A percentile compares a stretch with the other conserved stretches of the same genome.
Evolutionary conservation across 2,888 invertebrate species (phyloP).

Genomic region (Tipula helvola): DNA sequence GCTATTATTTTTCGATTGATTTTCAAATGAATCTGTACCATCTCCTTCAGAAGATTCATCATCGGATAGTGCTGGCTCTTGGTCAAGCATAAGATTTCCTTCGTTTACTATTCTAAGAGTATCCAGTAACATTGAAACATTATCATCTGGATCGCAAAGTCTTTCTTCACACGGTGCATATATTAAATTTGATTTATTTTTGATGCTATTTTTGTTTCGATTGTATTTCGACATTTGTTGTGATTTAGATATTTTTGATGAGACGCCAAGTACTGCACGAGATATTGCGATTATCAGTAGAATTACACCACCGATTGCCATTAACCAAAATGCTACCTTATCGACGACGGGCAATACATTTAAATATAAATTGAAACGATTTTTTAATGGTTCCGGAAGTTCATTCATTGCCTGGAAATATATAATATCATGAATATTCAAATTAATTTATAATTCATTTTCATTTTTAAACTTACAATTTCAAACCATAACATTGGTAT

Average conservation of each 20-base stretch:
- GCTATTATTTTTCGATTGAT: neutral
- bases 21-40: slow-evolving; percentile 16
- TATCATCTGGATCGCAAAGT: slow-evolving; percentile 20
- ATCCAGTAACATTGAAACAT: neutral
- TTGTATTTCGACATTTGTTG: slow-evolving; percentile 21
- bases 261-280: slow-evolving; percentile 27
- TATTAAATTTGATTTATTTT: slow-evolving; percentile 23
- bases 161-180: slow-evolving; percentile 31
- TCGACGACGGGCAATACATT: slow-evolving; percentile 56
- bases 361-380: slow-evolving; percentile 58
- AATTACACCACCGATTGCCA: slow-evolving; percentile 24
- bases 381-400: slow-evolving; percentile 47
- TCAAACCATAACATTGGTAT: slow-evolving; percentile 81
- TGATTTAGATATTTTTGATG: slow-evolving; percentile 19
- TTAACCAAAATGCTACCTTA: slow-evolving; percentile 30
- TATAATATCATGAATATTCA: neutral
- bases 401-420: slow-evolving; percentile 52
- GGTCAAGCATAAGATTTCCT: slow-evolving; percentile 24
- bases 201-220: neutral
- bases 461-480: slow-evolving; percentile 85
- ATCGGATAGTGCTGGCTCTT: slow-evolving; percentile 26
- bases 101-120: slow-evolving; percentile 8
- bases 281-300: slow-evolving; percentile 29
- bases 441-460: no score
- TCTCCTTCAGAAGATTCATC: slow-evolving; percentile 22